Evolutionary conservation across 1,140 invertebrate genomes (phyloP).

Genomic region (Aphaenogaster floridana): DNA sequence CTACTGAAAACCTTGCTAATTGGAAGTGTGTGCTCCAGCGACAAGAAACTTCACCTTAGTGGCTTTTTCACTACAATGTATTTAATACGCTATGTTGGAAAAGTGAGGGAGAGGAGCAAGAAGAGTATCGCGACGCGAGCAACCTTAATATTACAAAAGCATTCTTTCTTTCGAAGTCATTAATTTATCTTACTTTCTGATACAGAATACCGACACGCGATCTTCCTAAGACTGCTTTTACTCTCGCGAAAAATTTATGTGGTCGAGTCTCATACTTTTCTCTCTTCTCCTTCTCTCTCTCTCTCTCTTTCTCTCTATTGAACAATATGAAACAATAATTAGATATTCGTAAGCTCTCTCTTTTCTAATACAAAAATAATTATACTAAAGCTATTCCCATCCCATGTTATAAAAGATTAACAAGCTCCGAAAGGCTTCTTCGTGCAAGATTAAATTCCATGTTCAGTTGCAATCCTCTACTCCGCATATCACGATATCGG

Average conservation of each 20-base stretch:
- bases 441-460: neutral
- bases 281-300: neutral
- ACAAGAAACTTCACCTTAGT: neutral
- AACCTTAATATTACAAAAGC: conserved; percentile 32
- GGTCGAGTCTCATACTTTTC: neutral
- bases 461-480: neutral
- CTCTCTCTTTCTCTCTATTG: neutral
- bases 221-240: neutral
- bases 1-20: neutral
- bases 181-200: conserved; percentile 31
- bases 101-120: neutral
- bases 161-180: conserved; percentile 4
- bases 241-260: conserved; percentile 10
- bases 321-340: conserved; percentile 17
- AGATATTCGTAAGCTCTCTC: neutral
- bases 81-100: neutral
- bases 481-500: neutral
- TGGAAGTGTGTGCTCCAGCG: neutral
- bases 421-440: neutral
- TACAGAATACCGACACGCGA: neutral
- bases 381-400: neutral
- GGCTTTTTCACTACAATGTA: neutral
- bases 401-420: neutral
- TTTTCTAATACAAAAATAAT: conserved; percentile 1
- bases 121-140: neutral